Conservation (phyloP, 2,113 vertebrate genomes). For the Cephalopterus ornatus region DNA sequence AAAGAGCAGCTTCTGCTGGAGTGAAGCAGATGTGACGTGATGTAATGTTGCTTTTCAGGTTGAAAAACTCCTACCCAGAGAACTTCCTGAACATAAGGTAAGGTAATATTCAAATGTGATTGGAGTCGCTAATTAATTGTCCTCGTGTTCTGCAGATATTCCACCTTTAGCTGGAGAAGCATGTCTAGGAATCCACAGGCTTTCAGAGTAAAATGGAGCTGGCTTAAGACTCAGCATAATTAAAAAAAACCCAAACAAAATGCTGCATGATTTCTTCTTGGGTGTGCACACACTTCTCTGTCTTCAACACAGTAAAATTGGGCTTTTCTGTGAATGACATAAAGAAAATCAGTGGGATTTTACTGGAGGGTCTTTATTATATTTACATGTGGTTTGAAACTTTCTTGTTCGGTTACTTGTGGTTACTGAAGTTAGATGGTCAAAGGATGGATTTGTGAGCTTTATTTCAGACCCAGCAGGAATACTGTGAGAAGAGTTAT, state of each 20-base stretch:
- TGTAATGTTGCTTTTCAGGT: background rate
- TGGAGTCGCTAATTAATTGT: background rate
- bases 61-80: background rate
- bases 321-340: background rate
- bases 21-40: background rate
- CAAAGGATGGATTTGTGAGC: background rate
- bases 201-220: background rate
- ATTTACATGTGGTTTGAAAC: background rate
- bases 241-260: background rate
- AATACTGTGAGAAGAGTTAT: background rate
- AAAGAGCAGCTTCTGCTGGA: background rate
- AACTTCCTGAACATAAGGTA: background rate
- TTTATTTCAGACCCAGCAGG: background rate
- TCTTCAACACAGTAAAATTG: background rate
- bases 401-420: background rate
- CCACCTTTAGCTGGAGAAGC: background rate
- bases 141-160: background rate
- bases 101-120: background rate
- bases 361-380: background rate
- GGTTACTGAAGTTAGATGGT: background rate
- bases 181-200: background rate
- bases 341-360: background rate
- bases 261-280: background rate
- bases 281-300: background rate
- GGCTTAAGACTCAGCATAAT: background rate